Conservation (phyloP, 2,888 invertebrate genomes). For the Watsonalla binaria region DNA sequence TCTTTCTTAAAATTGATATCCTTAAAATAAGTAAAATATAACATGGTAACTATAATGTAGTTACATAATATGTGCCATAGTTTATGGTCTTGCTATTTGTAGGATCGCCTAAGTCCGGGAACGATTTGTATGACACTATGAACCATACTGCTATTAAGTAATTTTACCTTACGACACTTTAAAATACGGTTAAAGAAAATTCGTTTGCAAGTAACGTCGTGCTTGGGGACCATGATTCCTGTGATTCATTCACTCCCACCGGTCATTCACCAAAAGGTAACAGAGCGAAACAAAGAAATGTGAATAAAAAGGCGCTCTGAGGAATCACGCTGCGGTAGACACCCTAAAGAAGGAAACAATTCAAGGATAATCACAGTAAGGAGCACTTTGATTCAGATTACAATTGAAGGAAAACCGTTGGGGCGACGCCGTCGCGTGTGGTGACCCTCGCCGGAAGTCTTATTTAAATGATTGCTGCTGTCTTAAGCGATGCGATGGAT, state of each 20-base stretch:
- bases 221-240: constrained; percentile 71
- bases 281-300: constrained; percentile 62
- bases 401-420: constrained; percentile 42
- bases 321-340: constrained; percentile 69
- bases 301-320: constrained; percentile 70
- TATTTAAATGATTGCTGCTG: constrained; percentile 39
- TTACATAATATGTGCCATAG: no score
- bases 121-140: constrained; percentile 7
- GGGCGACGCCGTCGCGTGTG: constrained; percentile 52
- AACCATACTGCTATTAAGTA: constrained; percentile 18
- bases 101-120: constrained; percentile 1
- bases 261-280: constrained; percentile 72
- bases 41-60: no score
- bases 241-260: constrained; percentile 68
- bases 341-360: constrained; percentile 56
- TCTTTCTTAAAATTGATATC: no score
- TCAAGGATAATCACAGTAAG: constrained; percentile 44
- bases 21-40: no score
- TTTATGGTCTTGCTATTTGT: no score
- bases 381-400: constrained; percentile 31
- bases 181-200: constrained; percentile 39
- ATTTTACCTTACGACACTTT: not conserved
- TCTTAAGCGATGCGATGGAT: constrained; percentile 28
- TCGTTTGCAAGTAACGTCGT: constrained; percentile 47
- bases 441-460: constrained; percentile 62